These are phyloP conservation scores for Mormyrus hasselquistii DNA, from an alignment of 2,797 vertebrate genomes.

Conservation along the genomic window DNA sequence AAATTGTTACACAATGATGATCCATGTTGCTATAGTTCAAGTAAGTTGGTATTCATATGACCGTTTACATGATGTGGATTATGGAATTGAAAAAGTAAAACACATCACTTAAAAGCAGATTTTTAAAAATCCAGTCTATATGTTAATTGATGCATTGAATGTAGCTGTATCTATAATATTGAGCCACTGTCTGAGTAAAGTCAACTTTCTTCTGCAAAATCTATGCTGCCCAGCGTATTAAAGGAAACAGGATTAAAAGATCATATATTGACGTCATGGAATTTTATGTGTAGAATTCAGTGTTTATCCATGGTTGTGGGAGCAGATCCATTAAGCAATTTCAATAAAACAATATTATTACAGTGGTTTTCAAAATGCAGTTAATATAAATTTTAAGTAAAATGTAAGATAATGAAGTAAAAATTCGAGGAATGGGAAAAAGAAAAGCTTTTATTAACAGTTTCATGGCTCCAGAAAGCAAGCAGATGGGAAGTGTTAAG, in stretches of 20 bases:
- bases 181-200: neutral
- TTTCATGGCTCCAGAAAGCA: slow-evolving; percentile 20
- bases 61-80: neutral
- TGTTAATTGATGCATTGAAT: neutral
- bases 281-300: neutral
- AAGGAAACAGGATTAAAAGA: neutral
- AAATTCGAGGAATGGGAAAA: slow-evolving; percentile 39
- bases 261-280: neutral
- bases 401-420: slow-evolving; percentile 42
- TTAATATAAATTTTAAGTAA: neutral
- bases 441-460: slow-evolving; percentile 24
- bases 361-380: neutral
- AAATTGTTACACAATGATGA: neutral
- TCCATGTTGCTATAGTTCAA: neutral
- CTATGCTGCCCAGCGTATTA: neutral
- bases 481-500: neutral
- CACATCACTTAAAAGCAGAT: neutral
- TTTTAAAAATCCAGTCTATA: neutral
- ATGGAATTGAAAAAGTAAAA: neutral
- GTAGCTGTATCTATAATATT: neutral
- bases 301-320: neutral
- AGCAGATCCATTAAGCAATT: neutral
- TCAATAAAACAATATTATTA: neutral
- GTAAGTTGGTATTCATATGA: neutral
- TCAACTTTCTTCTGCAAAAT: neutral